Conservation (phyloP, 2,888 invertebrate species). For the Volucella inanis region DNA sequence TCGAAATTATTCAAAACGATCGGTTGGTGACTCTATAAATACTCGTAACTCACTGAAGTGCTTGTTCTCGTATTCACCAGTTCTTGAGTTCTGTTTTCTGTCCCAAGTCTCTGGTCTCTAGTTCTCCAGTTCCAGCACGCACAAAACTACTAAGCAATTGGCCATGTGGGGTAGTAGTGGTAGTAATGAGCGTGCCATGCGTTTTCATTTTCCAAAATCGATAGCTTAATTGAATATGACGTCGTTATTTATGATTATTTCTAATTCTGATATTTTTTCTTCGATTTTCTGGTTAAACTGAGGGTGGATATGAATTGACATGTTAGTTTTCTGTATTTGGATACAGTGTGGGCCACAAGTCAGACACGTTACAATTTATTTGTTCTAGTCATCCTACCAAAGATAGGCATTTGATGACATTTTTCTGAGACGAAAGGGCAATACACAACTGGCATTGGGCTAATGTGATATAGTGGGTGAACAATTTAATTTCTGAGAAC, state of each 20-base stretch:
- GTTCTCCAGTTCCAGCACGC: neutral
- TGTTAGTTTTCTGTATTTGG: neutral
- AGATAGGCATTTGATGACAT: too few species aligned
- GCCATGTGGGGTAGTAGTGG: constrained; percentile 3
- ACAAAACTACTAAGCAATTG: neutral
- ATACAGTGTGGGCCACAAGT: constrained; percentile 28
- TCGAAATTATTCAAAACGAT: constrained; percentile 68
- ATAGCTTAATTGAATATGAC: constrained; percentile 65
- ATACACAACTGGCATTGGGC: too few species aligned
- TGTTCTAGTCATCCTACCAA: too few species aligned
- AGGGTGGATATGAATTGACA: neutral
- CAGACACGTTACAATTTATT: neutral
- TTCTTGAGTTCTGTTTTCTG: neutral
- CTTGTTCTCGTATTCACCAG: too few species aligned
- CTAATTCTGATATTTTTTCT: neutral
- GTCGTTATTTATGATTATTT: constrained; percentile 2
- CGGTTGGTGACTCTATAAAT: constrained; percentile 49
- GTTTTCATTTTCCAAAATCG: constrained; percentile 68
- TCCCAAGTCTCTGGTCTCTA: neutral
- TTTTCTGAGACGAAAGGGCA: too few species aligned
- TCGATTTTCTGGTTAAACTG: neutral
- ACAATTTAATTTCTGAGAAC: too few species aligned
- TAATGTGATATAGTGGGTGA: too few species aligned
- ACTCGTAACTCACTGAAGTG: neutral
- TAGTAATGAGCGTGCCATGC: constrained; percentile 68